Evolutionary conservation across 1,140 invertebrate genomes (phyloP), one percentile per base, ranked within the genome.

Genomic region (Bombus affinis): DNA sequence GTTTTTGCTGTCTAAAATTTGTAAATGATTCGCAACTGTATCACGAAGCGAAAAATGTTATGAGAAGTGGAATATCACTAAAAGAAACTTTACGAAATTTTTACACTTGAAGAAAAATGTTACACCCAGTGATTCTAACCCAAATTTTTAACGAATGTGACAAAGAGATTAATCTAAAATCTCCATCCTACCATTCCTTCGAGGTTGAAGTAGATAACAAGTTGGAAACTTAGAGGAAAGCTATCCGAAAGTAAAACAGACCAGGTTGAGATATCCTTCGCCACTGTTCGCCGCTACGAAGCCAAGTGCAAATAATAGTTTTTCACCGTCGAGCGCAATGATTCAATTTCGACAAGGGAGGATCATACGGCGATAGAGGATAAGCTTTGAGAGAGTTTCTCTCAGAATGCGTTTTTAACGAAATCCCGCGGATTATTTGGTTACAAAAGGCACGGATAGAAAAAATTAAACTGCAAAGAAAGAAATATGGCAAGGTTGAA

Each of bases 211-310:
- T 22, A 57, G 81, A 77, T 83, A 83, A 37, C 35, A 57, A 78
- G 35, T 59, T 42, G n/a, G 53, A 53, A 44, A 71, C 47, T 78
- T 44, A 42, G 53, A 59, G 57, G 44, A 44, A 59, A 66, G 10
- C 66, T 44, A 35, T 68, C n/a, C 75, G 35, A 57, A 84, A 79
- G 82, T 84, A 53, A 83, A 83, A 77, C 62, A 83, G 37, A 59
- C 65, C 22, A 22, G 65, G 18, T 37, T 1, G 18, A 28, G 59
- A 39, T 68, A 83, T 70, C 32, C 12, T 71, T 47, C 18, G 47
- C 28, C 53, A 37, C 59, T 59, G 28, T 13, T 70, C 12, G 44
- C 12, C 2, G n/a, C 28, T 59, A 18, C 39, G 65, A 53, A 83
- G 35, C 73, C 73, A 53, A 84, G 65, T 84, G 75, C 65, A 79